phyloP scores from a whole-genome alignment of 2,113 vertebrate genomes.

The Antechinus stuartii region DNA sequence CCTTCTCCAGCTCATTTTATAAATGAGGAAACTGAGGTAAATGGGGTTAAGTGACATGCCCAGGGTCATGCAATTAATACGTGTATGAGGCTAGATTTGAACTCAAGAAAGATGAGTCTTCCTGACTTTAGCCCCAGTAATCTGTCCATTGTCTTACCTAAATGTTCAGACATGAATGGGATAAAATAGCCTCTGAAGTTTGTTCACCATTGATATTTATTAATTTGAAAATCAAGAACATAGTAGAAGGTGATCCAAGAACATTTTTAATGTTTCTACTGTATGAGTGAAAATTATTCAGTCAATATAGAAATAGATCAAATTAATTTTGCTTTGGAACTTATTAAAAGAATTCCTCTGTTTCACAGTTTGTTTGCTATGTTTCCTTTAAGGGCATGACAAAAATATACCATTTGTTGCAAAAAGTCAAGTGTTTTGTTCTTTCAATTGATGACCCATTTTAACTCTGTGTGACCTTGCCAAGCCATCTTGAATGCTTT shows the following conservation, averaged over 20 bases:
- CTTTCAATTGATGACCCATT: not conserved
- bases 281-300: not conserved
- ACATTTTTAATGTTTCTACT: not conserved
- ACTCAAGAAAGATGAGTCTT: no score
- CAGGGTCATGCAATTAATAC: no score
- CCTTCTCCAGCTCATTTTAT: no score
- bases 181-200: not conserved
- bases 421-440: slow-evolving; percentile 9
- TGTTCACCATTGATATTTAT: not conserved
- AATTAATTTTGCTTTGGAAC: not conserved
- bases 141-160: not conserved
- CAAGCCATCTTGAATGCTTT: not conserved
- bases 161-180: not conserved
- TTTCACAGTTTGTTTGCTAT: not conserved
- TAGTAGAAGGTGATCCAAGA: not conserved
- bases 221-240: not conserved
- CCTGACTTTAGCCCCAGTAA: not conserved
- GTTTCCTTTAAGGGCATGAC: not conserved
- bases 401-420: not conserved
- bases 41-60: no score
- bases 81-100: no score
- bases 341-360: not conserved
- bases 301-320: not conserved
- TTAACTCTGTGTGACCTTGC: slow-evolving; percentile 4
- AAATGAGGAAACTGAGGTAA: no score